Evolutionary conservation across 2,888 invertebrate species (phyloP).

Genomic region (Plagiodera versicolora): DNA sequence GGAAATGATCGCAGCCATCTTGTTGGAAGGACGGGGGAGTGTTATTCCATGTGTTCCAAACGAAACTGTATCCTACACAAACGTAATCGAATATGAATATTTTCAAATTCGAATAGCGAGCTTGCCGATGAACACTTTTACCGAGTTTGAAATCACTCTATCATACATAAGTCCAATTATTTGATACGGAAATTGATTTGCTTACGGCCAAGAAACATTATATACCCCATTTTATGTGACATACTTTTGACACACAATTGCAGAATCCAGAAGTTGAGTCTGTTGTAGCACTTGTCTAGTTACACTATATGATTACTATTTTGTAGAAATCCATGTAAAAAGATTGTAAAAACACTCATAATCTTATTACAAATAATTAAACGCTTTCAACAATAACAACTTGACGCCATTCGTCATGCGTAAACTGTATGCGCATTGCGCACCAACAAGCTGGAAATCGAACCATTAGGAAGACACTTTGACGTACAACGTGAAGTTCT

Average conservation of each 20-base stretch:
- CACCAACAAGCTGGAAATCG: constrained; percentile 35
- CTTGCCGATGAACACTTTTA: constrained; percentile 22
- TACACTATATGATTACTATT: constrained; percentile 43
- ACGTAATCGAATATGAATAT: constrained; percentile 15
- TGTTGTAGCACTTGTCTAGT: constrained; percentile 37
- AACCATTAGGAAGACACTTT: constrained; percentile 38
- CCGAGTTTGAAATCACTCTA: constrained; percentile 32
- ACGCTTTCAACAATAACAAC: constrained; percentile 98
- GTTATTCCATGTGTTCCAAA: constrained; percentile 57
- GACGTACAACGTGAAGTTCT: constrained; percentile 22
- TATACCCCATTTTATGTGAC: constrained; percentile 75
- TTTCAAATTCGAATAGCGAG: constrained; percentile 13
- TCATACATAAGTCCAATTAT: constrained; percentile 40
- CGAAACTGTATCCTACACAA: constrained; percentile 43
- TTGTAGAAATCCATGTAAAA: constrained; percentile 61
- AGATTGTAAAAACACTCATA: constrained; percentile 67
- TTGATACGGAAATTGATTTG: constrained; percentile 53
- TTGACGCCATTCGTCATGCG: constrained; percentile 97
- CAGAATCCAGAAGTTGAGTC: constrained; percentile 43
- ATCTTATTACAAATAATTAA: constrained; percentile 71
- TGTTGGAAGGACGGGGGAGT: constrained; percentile 56
- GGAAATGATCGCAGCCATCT: constrained; percentile 56
- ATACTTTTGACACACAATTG: constrained; percentile 66
- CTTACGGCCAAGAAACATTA: constrained; percentile 56
- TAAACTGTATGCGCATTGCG: constrained; percentile 60